Base-by-base conservation (phyloP, 2,888 invertebrate genomes). In the Leuctra nigra region DNA sequence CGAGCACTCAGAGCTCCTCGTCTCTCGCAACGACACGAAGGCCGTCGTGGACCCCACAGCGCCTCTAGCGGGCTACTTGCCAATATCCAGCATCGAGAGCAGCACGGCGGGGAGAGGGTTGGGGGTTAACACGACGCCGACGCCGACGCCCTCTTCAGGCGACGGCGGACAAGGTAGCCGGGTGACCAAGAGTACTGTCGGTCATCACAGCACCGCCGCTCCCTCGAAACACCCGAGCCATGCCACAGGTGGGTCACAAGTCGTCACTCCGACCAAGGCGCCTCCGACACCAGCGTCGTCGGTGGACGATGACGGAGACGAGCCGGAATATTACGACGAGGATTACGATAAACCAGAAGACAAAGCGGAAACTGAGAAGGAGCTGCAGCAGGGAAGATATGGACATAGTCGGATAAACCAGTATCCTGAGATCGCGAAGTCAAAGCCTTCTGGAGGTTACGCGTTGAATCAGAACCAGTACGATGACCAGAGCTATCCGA, bases 251-350 rank as follows among this genome's bases (percentile, higher is more conserved):
- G 18, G 7, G 39, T 16, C 25, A 36, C n/a, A 18, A 18, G 29
- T 24, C 25, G 41, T 33, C 16, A 39, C 14, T 22, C 2, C 14
- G n/a, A 6, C 4, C 20, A n/a, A n/a, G n/a, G n/a, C n/a, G n/a
- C n/a, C n/a, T n/a, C n/a, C n/a, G 38, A 53, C 13, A 7, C 13
- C 39, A 39, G 6, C 7, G 11, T 2, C n/a, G n/a, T n/a, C n/a
- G n/a, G n/a, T n/a, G n/a, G 75, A 77, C 14, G 70, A 74, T 14
- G 71, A 75, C 23, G 76, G 75, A 41, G 72, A 73, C 53, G 77
- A 78, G 25, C 73, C 73, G 29, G 79, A 83, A 38, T 81, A 83
- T 48, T 75, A 82, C 6, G 81, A 79, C 62, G 81, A 82, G 50
- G 81, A 83, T 61, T 79, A 82, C 59, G 75, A 74, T 63, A 70